These are phyloP conservation scores for Heliconius hewitsoni DNA, from an alignment of 1,140 invertebrate genomes.

Conservation along the genomic window DNA sequence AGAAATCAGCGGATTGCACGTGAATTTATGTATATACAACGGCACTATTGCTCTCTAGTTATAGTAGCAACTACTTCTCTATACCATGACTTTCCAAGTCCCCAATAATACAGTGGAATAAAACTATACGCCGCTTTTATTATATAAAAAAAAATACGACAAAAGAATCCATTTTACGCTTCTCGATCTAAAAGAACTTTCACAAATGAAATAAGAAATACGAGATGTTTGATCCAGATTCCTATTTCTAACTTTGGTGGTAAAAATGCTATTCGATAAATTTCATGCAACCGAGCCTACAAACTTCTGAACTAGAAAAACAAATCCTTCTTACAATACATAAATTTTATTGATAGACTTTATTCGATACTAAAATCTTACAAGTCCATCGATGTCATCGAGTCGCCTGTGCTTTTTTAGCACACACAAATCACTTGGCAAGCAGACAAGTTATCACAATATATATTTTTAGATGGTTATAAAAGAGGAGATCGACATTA, in stretches of 20 bases:
- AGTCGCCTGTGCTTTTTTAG: conserved; percentile 38
- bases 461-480: conserved; percentile 27
- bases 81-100: neutral
- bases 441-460: conserved; percentile 31
- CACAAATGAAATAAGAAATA: neutral
- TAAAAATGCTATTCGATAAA: conserved; percentile 34
- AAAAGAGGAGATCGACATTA: conserved; percentile 28
- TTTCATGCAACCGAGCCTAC: conserved; percentile 32
- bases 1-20: too few species aligned
- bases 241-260: conserved; percentile 27
- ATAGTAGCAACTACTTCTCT: neutral
- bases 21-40: too few species aligned
- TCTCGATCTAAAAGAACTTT: conserved; percentile 3
- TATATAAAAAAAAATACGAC: neutral
- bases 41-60: neutral
- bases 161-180: neutral
- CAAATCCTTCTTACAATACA: conserved; percentile 49
- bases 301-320: conserved; percentile 45
- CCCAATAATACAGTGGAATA: neutral
- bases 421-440: conserved; percentile 40
- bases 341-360: conserved; percentile 59
- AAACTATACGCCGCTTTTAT: neutral
- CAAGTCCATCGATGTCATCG: conserved; percentile 44
- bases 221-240: conserved; percentile 14
- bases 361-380: conserved; percentile 54